Conservation (phyloP, 1,140 invertebrate genomes). For the Drosophila lini region DNA sequence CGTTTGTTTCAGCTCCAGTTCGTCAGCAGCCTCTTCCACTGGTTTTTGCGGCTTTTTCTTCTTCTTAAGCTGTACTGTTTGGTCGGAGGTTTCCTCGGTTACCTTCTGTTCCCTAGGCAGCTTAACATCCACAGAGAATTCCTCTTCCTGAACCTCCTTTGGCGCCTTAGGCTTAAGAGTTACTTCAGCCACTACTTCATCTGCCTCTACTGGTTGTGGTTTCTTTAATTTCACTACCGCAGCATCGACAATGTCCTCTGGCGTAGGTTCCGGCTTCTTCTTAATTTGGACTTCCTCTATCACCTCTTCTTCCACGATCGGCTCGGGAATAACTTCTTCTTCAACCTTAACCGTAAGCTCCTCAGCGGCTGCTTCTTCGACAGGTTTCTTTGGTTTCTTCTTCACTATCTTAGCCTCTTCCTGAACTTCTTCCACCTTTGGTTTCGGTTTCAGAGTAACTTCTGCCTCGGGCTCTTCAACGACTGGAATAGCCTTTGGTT, state of each 20-base stretch:
- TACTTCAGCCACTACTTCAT: conserved; percentile 79
- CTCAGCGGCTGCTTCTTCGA: conserved; percentile 59
- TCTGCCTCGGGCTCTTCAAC: conserved; percentile 70
- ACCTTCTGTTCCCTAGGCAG: conserved; percentile 62
- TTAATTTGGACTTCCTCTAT: conserved; percentile 68
- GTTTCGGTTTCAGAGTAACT: conserved; percentile 64
- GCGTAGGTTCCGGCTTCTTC: conserved; percentile 48
- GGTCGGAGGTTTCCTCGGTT: conserved; percentile 70
- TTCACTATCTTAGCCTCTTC: conserved; percentile 76
- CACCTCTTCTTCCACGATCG: conserved; percentile 66
- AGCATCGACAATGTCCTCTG: conserved; percentile 54
- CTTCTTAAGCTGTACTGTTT: conserved; percentile 73
- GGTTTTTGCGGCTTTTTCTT: conserved; percentile 83
- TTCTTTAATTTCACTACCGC: conserved; percentile 65
- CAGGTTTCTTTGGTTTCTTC: conserved; percentile 70
- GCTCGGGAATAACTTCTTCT: conserved; percentile 67
- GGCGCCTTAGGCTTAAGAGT: conserved; percentile 78
- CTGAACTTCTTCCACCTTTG: conserved; percentile 69
- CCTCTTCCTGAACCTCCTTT: conserved; percentile 71
- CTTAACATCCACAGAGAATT: conserved; percentile 75
- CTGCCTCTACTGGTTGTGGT: conserved; percentile 61
- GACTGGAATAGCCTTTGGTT: conserved; percentile 30
- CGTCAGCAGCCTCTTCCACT: conserved; percentile 84
- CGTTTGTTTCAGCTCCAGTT: conserved; percentile 85
- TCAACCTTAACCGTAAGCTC: conserved; percentile 74